Percentiles rank a stretch among this genome's conserved stretches.
Evolutionary conservation across 2,888 invertebrate species (phyloP).

Genomic region (Elmis aenea): DNA sequence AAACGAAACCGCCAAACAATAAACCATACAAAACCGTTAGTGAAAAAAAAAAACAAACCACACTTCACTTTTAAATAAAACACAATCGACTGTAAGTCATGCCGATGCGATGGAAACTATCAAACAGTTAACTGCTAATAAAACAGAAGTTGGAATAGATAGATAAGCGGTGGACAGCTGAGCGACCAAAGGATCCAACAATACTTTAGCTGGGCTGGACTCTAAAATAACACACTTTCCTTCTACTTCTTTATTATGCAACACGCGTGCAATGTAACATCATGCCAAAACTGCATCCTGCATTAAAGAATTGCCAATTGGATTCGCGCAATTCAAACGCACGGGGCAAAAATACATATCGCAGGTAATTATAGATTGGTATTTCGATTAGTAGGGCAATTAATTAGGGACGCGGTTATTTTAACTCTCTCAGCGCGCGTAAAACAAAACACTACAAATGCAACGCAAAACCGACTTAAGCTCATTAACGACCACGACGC

Average conservation of each 20-base stretch:
- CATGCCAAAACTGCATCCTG: constrained; percentile 19
- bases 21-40: too few species aligned
- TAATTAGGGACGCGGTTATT: too few species aligned
- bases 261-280: constrained; percentile 14
- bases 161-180: constrained; percentile 24
- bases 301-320: constrained; percentile 16
- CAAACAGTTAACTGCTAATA: too few species aligned
- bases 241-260: constrained; percentile 3
- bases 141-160: too few species aligned
- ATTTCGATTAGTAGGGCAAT: too few species aligned
- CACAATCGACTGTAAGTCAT: too few species aligned
- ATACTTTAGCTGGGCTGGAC: constrained; percentile 27
- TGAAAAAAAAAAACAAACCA: too few species aligned
- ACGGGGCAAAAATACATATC: constrained; percentile 11
- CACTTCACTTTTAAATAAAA: too few species aligned
- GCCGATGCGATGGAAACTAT: too few species aligned
- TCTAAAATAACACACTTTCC: constrained; percentile 28
- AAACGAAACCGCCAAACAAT: too few species aligned
- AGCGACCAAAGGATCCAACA: constrained; percentile 25
- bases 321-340: constrained; percentile 15
- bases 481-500: not conserved
- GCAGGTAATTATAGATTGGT: constrained; percentile 1
- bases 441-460: constrained; percentile 8
- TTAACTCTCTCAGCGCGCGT: not conserved
- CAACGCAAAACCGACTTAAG: too few species aligned